These are phyloP conservation scores for Adelosebastes latens DNA, from an alignment of 2,797 vertebrate species.

Conservation along the genomic window DNA sequence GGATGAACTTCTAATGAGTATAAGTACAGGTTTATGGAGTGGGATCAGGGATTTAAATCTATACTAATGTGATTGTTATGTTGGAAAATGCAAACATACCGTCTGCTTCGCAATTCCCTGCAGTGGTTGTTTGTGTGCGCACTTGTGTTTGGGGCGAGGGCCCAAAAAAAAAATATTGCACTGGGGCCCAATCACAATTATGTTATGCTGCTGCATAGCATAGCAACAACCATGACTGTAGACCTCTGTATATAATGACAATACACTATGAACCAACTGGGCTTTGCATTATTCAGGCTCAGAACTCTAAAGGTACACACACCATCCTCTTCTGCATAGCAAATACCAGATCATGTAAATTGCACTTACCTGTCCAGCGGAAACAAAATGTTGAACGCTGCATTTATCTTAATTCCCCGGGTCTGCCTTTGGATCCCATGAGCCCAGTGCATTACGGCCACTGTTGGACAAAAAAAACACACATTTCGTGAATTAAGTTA, in stretches of 20 bases:
- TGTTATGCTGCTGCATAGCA: not conserved
- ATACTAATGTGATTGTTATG: not conserved
- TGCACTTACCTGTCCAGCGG: not conserved
- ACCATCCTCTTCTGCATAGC: not conserved
- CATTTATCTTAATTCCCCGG: not conserved
- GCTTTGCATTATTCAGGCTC: not conserved
- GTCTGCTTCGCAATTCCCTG: not conserved
- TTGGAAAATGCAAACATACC: not conserved
- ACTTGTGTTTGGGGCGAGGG: not conserved
- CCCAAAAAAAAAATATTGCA: not conserved
- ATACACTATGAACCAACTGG: not conserved
- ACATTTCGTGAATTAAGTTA: not conserved
- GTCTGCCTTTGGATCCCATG: not conserved
- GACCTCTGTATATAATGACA: not conserved
- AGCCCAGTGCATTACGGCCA: not conserved
- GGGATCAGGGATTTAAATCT: not conserved
- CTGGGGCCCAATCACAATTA: not conserved
- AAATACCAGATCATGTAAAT: not conserved
- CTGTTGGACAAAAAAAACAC: not conserved
- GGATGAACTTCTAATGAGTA: not conserved
- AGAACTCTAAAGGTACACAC: not conserved
- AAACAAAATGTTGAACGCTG: not conserved
- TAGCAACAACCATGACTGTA: not conserved
- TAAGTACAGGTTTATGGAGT: not conserved
- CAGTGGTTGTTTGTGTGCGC: not conserved